phyloP scores from a whole-genome alignment of 2,888 invertebrate species.

The Hyposoter dolosus region DNA sequence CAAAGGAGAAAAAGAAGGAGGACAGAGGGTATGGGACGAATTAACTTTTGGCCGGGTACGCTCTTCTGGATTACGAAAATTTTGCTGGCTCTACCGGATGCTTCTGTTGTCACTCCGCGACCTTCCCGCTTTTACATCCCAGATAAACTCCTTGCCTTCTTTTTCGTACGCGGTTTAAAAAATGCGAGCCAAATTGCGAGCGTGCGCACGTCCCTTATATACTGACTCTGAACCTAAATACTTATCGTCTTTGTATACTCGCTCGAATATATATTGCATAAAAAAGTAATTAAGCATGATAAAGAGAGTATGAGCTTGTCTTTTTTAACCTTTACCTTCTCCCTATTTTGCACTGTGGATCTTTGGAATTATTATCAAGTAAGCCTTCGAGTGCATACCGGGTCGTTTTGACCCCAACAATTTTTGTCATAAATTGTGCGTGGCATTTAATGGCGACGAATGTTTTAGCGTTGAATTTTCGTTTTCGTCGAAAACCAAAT shows the following conservation, averaged over 20 bases:
- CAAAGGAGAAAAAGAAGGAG: conserved; percentile 11
- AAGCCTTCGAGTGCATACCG: background rate
- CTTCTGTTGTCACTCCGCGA: conserved; percentile 44
- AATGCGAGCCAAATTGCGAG: conserved; percentile 7
- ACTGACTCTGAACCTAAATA: background rate
- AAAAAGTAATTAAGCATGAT: conserved; percentile 5
- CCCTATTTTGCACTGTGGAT: background rate
- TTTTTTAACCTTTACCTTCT: background rate
- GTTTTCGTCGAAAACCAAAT: too few relatives aligned
- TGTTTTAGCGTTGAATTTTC: too few relatives aligned
- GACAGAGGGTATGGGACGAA: conserved; percentile 40
- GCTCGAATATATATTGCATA: background rate
- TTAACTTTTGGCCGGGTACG: conserved; percentile 50
- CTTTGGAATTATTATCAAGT: background rate
- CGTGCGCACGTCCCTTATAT: background rate
- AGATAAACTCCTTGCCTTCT: conserved; percentile 36
- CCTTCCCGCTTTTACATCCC: conserved; percentile 35
- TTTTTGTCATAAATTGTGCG: too few relatives aligned
- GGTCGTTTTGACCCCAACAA: too few relatives aligned
- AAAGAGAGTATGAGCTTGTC: background rate
- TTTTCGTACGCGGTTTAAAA: conserved; percentile 5
- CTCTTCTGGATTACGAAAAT: conserved; percentile 55
- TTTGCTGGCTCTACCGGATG: conserved; percentile 34
- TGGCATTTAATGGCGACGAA: too few relatives aligned
- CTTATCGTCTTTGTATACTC: background rate